phyloP scores from a whole-genome alignment of 2,113 vertebrate genomes.

The Cyphomyrus plagiostoma region DNA sequence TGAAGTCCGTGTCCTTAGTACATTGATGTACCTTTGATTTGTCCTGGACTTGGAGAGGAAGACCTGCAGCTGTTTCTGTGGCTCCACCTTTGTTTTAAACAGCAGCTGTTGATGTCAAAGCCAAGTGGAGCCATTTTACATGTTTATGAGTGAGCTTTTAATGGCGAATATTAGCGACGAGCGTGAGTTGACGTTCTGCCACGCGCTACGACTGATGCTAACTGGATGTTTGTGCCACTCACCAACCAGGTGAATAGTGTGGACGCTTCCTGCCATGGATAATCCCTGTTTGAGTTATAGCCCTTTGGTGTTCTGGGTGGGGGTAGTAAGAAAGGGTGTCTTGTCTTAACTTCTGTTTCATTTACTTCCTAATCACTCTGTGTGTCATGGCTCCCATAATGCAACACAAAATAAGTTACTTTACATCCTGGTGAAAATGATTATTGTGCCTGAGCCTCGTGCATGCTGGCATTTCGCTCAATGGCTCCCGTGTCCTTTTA shows the following conservation, averaged over 20 bases:
- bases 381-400: background rate
- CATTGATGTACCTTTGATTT: background rate
- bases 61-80: background rate
- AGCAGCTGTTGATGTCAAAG: background rate
- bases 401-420: conserved; percentile 16
- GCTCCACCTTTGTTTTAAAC: background rate
- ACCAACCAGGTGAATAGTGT: background rate
- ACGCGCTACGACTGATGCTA: background rate
- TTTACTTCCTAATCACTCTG: background rate
- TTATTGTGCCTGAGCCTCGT: background rate
- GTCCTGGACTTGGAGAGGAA: background rate
- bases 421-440: conserved; percentile 21
- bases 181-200: background rate
- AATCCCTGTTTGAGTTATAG: background rate
- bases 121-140: background rate
- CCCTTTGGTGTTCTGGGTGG: background rate
- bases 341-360: background rate
- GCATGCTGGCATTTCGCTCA: background rate
- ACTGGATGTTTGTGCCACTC: background rate
- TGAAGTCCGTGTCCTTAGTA: background rate
- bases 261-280: background rate
- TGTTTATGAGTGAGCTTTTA: background rate
- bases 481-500: background rate
- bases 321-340: background rate
- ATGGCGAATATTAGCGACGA: background rate